Evolutionary conservation across 2,113 vertebrate genomes (phyloP), one percentile per base, ranked within the genome.

Genomic region (Zosterops pallidus): DNA sequence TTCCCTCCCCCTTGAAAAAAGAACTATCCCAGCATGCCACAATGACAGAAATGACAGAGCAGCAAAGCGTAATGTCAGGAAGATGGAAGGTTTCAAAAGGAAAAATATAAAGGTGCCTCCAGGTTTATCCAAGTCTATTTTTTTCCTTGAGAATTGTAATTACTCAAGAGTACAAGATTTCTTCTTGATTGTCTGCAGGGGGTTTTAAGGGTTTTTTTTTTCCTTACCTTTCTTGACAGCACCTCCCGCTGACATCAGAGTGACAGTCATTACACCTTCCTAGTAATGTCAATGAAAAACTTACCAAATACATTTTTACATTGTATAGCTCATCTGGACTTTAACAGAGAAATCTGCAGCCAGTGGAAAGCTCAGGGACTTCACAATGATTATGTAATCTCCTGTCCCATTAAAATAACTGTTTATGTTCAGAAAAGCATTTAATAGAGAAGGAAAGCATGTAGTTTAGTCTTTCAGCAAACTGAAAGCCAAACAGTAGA

Each of bases 221-320:
- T 47, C 56, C 56, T 78, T 91, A 14, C 60, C 56, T 59, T 53
- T 94, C 77, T 62, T 97, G 92, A 97, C 91, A 94, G 93, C 52
- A 97, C 77, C 95, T 95, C 96, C 97, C 1, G 83, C 90, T 97
- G 97, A 86, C 85, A 96, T 65, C 90, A 96, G 84, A 85, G 89
- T 11, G 41, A 88, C 69, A 96, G 86, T 94, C 86, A 94, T 96
- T 96, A 72, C 82, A 94, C 85, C 57, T 96, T 94, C 86, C 79
- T 83, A 53, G 90, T 95, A 97, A 96, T 62, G 64, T 86, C 96
- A 96, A 94, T 94, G 90, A 87, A 97, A 92, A 82, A 12, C 50
- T 91, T 94, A 77, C 16, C 76, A 76, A 86, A 94, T 64, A 65
- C 21, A 93, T 92, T 92, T 96, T 96, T 46, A 14, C 63, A 72